Percentiles rank a stretch among this genome's conserved stretches.
Conservation (phyloP, 2,888 invertebrate genomes). For the Vandiemenella viatica region DNA sequence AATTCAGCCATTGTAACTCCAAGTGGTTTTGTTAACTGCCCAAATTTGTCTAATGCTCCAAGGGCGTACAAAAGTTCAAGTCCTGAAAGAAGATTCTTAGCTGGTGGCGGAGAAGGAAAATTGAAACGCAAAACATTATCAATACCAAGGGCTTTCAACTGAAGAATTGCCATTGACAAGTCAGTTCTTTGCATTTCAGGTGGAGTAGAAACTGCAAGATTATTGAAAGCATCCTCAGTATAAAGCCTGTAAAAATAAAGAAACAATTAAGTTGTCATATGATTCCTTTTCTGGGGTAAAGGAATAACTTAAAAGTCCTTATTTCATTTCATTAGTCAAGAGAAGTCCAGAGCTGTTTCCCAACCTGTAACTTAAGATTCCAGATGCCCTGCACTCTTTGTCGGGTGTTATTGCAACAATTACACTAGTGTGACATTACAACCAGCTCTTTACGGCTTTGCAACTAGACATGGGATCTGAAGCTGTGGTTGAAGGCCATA, state of each 20-base stretch:
- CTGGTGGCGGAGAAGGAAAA: slow-evolving; percentile 86
- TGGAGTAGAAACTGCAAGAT: slow-evolving; percentile 53
- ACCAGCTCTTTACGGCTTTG: no score
- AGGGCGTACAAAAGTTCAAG: slow-evolving; percentile 80
- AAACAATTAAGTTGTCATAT: slow-evolving; percentile 10
- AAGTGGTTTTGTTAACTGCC: slow-evolving; percentile 57
- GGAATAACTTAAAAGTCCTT: no score
- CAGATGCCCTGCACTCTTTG: no score
- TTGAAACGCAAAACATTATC: slow-evolving; percentile 80
- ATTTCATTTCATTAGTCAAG: no score
- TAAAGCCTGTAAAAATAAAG: slow-evolving; percentile 42
- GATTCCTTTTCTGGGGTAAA: no score
- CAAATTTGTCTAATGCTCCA: slow-evolving; percentile 59
- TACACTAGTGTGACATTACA: no score
- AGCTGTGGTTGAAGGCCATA: no score
- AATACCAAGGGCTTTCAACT: slow-evolving; percentile 87
- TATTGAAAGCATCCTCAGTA: slow-evolving; percentile 58
- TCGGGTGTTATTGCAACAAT: no score
- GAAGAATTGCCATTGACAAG: slow-evolving; percentile 67
- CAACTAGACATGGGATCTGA: no score
- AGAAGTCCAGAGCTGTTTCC: no score
- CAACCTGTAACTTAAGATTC: no score
- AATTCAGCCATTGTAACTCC: slow-evolving; percentile 84
- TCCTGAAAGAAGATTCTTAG: slow-evolving; percentile 67
- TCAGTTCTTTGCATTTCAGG: slow-evolving; percentile 90